Conservation (phyloP, 2,113 vertebrate species). For the Brachyhypopomus gauderio region DNA sequence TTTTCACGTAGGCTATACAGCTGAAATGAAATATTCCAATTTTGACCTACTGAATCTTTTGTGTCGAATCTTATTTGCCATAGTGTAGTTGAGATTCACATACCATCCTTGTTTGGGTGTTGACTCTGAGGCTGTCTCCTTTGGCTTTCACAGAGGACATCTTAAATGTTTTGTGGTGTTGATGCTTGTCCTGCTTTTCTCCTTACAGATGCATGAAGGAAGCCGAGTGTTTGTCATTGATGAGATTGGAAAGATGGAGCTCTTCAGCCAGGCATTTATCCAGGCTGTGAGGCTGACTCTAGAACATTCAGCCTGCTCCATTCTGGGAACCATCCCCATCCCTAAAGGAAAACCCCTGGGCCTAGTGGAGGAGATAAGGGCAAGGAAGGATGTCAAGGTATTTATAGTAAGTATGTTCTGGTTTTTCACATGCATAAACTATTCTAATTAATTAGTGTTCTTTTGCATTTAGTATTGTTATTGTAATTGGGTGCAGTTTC, state of each 20-base stretch:
- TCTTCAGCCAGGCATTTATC: conserved; percentile 91
- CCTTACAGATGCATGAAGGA: conserved; percentile 69
- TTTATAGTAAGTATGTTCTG: conserved; percentile 81
- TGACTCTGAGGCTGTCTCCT: not conserved
- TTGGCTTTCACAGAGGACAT: not conserved
- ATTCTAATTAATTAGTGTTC: not conserved
- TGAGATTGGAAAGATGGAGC: conserved; percentile 97
- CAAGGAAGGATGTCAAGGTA: conserved; percentile 82
- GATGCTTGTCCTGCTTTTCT: not conserved
- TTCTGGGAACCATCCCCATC: conserved; percentile 90
- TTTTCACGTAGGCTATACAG: no score
- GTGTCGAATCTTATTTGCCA: no score
- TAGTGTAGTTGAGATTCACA: no score
- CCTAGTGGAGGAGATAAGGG: conserved; percentile 90
- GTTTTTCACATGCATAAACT: not conserved
- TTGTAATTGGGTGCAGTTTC: no score
- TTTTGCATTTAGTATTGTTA: not conserved
- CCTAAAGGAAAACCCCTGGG: conserved; percentile 85
- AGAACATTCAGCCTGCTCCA: conserved; percentile 65
- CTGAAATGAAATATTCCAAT: no score
- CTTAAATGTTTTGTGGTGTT: not conserved
- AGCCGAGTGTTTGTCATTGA: conserved; percentile 85
- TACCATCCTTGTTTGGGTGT: no score
- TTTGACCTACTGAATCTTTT: no score
- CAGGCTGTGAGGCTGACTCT: conserved; percentile 79